A percentile compares a stretch with the other conserved stretches of the same genome.
Evolutionary conservation across 2,113 vertebrate species (phyloP).

Genomic region (Lontra canadensis): DNA sequence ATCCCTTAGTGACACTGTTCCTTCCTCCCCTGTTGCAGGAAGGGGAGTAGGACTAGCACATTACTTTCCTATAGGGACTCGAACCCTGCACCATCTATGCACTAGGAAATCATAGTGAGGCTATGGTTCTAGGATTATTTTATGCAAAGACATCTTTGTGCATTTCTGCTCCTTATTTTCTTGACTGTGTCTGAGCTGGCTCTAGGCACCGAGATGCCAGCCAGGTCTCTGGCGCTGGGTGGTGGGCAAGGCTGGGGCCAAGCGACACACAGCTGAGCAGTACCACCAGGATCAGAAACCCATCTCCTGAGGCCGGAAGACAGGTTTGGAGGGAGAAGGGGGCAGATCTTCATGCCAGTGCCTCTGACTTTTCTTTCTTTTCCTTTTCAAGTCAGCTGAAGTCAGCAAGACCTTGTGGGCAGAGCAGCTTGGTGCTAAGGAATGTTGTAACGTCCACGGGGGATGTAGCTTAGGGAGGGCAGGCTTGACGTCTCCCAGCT

Average conservation of each 20-base stretch:
- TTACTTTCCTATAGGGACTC: not conserved
- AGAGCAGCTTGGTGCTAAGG: not conserved
- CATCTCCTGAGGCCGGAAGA: not conserved
- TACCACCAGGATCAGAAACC: rapidly evolving
- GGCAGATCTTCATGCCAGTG: rapidly evolving
- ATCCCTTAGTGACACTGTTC: not conserved
- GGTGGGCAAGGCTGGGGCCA: rapidly evolving
- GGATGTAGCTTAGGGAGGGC: rapidly evolving
- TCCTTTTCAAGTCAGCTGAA: not conserved
- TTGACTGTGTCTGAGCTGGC: not conserved
- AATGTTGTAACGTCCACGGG: rapidly evolving
- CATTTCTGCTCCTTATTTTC: not conserved
- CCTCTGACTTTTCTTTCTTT: not conserved
- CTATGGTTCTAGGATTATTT: not conserved
- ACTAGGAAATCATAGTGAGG: not conserved
- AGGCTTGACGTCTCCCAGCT: not conserved
- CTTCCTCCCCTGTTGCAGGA: not conserved
- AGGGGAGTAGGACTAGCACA: not conserved
- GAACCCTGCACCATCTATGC: not conserved
- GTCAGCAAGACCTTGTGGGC: too few species aligned
- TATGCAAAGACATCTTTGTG: not conserved
- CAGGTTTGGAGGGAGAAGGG: not conserved
- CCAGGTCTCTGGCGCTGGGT: too few species aligned
- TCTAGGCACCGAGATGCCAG: not conserved
- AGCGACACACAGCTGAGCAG: rapidly evolving